These are phyloP conservation scores for Erythrolamprus reginae DNA, from an alignment of 2,113 vertebrate species.

Conservation along the genomic window DNA sequence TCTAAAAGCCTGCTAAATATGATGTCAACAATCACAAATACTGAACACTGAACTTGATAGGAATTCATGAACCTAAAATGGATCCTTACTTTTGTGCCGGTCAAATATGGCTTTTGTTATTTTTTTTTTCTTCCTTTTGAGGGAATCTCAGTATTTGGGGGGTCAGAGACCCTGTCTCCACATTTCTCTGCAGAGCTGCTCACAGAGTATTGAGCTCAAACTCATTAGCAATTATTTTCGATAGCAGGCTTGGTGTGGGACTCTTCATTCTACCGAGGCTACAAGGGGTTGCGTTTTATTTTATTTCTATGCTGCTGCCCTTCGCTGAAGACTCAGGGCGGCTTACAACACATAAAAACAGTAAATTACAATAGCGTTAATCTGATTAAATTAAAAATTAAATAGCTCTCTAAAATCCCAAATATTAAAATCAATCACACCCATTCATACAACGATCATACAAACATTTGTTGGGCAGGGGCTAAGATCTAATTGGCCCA, in stretches of 20 bases:
- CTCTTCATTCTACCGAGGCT: not conserved
- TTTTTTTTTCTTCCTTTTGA: not conserved
- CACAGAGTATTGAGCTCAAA: not conserved
- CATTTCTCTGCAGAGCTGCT: not conserved
- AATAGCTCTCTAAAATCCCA: too few relatives aligned
- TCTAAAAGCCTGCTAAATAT: not conserved
- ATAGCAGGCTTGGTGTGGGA: not conserved
- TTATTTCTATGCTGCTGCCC: too few relatives aligned
- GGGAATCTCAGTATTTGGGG: not conserved
- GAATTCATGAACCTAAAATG: not conserved
- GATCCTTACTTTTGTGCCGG: not conserved
- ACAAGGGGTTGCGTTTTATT: not conserved
- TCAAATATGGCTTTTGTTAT: not conserved
- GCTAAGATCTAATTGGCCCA: too few relatives aligned
- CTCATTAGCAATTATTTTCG: not conserved
- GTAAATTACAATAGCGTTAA: too few relatives aligned
- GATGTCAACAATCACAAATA: not conserved
- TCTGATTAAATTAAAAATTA: too few relatives aligned
- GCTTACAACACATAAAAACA: too few relatives aligned
- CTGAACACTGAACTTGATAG: not conserved
- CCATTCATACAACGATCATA: too few relatives aligned
- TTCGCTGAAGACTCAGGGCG: too few relatives aligned
- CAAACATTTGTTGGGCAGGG: too few relatives aligned
- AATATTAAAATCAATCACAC: too few relatives aligned
- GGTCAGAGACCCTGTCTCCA: slow-evolving; percentile 2